These are phyloP conservation scores for Macquaria australasica DNA, from an alignment of 2,113 vertebrate species.

Conservation along the genomic window DNA sequence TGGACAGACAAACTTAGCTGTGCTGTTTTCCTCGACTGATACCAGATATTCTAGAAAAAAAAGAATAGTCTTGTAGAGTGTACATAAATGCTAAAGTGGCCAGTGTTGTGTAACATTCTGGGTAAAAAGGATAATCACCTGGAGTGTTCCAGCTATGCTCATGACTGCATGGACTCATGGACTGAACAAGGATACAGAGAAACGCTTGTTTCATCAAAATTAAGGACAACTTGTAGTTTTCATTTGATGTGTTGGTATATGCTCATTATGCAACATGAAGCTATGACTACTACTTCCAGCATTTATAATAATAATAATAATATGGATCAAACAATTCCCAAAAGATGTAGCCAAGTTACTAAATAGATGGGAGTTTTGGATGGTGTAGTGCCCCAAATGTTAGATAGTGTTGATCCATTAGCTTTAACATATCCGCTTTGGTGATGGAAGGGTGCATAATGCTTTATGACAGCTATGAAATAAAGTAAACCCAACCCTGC, in stretches of 20 bases:
- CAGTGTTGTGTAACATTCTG: slow-evolving; percentile 1
- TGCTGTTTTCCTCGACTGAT: background rate
- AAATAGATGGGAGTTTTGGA: slow-evolving; percentile 29
- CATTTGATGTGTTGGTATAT: background rate
- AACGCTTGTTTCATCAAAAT: background rate
- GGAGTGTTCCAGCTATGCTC: background rate
- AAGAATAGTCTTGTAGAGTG: background rate
- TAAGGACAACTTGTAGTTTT: background rate
- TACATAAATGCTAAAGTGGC: background rate
- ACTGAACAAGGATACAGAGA: background rate
- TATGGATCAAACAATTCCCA: background rate
- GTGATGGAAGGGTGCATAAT: slow-evolving; percentile 72
- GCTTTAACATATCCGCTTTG: slow-evolving; percentile 54
- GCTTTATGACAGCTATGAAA: slow-evolving; percentile 81
- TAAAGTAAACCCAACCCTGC: slow-evolving; percentile 74
- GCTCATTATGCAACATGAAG: background rate
- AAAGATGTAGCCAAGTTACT: slow-evolving; percentile 27
- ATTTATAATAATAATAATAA: background rate
- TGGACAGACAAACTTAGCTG: slow-evolving; percentile 5
- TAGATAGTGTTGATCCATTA: slow-evolving; percentile 59
- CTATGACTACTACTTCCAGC: background rate
- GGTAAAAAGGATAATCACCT: slow-evolving; percentile 23
- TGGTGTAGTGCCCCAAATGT: slow-evolving; percentile 37
- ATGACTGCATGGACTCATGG: background rate
- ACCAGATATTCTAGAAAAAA: background rate